A percentile compares a stretch with the other conserved stretches of the same genome.
Evolutionary conservation across 2,888 invertebrate species (phyloP).

Genomic region (Biston stratarius): DNA sequence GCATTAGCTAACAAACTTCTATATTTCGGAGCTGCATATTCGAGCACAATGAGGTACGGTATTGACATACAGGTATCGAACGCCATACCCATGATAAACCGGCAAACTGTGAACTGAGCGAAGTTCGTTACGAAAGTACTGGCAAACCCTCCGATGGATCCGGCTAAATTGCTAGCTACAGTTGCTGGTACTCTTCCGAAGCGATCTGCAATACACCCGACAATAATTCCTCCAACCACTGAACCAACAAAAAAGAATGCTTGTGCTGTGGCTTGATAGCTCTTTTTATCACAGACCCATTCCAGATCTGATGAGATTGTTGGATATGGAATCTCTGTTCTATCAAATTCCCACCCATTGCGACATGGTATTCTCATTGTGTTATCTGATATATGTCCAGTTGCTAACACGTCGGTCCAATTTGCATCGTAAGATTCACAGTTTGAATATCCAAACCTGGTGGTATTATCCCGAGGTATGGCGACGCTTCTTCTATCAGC

Average conservation of each 20-base stretch:
- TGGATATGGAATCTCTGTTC: slow-evolving; percentile 67
- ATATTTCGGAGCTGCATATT: slow-evolving; percentile 68
- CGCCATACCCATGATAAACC: slow-evolving; percentile 68
- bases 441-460: slow-evolving; percentile 62
- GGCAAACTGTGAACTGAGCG: slow-evolving; percentile 56
- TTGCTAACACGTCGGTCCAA: slow-evolving; percentile 61
- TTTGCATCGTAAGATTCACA: slow-evolving; percentile 61
- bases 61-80: slow-evolving; percentile 69
- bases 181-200: slow-evolving; percentile 67
- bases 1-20: slow-evolving; percentile 64
- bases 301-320: slow-evolving; percentile 67
- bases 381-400: slow-evolving; percentile 50
- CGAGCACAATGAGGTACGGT: slow-evolving; percentile 64
- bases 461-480: slow-evolving; percentile 47
- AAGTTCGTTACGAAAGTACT: slow-evolving; percentile 62
- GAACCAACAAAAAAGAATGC: slow-evolving; percentile 67
- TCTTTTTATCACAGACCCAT: slow-evolving; percentile 70
- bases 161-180: slow-evolving; percentile 58
- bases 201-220: slow-evolving; percentile 68
- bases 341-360: slow-evolving; percentile 70
- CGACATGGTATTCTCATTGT: slow-evolving; percentile 60
- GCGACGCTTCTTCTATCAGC: slow-evolving; percentile 49
- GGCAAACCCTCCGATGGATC: slow-evolving; percentile 59
- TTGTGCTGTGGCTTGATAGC: slow-evolving; percentile 70
- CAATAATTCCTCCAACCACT: slow-evolving; percentile 63